These are phyloP conservation scores for Peromyscus nudipes DNA, from an alignment of 2,797 vertebrate genomes.

Conservation along the genomic window DNA sequence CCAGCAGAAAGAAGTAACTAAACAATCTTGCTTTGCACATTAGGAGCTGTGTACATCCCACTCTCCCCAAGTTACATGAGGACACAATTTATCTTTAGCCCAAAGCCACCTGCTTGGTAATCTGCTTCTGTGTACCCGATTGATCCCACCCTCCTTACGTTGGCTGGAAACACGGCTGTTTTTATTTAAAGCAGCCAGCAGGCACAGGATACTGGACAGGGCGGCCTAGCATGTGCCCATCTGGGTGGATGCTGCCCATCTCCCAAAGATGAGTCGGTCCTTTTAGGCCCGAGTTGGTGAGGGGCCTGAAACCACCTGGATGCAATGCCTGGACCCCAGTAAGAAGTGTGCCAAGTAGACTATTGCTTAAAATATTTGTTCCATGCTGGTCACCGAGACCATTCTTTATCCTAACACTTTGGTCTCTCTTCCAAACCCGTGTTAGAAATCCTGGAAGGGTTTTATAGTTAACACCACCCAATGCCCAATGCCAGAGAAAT, in stretches of 20 bases:
- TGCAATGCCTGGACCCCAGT: background rate
- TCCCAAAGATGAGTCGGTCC: accelerated
- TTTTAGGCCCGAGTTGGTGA: background rate
- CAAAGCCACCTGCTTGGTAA: slow-evolving; percentile 90
- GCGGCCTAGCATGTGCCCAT: slow-evolving; percentile 39
- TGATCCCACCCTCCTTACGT: slow-evolving; percentile 85
- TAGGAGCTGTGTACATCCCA: slow-evolving; percentile 85
- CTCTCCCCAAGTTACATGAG: slow-evolving; percentile 88
- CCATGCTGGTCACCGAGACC: accelerated
- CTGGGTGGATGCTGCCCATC: background rate
- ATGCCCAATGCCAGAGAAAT: accelerated
- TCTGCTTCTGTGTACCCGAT: slow-evolving; percentile 86
- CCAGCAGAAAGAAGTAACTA: slow-evolving; percentile 75
- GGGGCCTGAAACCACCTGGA: accelerated
- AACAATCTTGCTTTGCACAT: slow-evolving; percentile 84
- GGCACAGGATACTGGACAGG: slow-evolving; percentile 63
- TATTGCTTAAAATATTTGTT: accelerated
- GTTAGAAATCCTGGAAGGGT: background rate
- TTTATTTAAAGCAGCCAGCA: slow-evolving; percentile 85
- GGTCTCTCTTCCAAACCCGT: background rate
- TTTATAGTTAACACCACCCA: background rate
- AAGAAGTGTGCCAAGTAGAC: accelerated
- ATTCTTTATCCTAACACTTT: background rate
- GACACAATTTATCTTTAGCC: slow-evolving; percentile 90
- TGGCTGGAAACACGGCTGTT: slow-evolving; percentile 80